Conservation (phyloP, 2,888 invertebrate genomes). For the Cloeon dipterum region DNA sequence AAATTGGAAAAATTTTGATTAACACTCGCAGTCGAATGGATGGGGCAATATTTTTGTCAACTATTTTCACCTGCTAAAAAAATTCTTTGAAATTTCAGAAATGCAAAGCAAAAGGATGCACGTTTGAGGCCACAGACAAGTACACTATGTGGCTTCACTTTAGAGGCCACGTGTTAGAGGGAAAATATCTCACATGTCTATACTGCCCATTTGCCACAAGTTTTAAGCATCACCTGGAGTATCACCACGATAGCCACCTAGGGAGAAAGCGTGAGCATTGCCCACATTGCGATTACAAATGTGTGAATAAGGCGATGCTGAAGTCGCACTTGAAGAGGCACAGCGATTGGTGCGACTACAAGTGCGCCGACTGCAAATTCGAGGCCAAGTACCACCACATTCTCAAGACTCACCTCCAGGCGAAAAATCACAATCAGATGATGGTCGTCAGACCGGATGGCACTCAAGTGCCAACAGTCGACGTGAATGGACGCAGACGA, state of each 20-base stretch:
- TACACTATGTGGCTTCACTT: constrained; percentile 85
- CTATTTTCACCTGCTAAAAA: too few species aligned
- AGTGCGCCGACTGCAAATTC: constrained; percentile 83
- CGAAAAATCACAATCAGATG: constrained; percentile 71
- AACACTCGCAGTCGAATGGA: too few species aligned
- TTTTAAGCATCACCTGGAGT: constrained; percentile 95
- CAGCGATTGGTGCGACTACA: constrained; percentile 74
- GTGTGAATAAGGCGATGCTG: constrained; percentile 98
- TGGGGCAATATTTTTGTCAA: too few species aligned
- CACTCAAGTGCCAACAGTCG: constrained; percentile 68
- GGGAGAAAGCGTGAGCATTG: constrained; percentile 93
- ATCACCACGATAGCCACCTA: constrained; percentile 84
- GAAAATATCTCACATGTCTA: constrained; percentile 74
- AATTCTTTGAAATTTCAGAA: too few species aligned
- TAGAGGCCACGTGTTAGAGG: constrained; percentile 70
- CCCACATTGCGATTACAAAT: constrained; percentile 64
- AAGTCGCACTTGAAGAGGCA: constrained; percentile 96
- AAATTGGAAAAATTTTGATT: too few species aligned
- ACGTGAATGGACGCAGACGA: constrained; percentile 71
- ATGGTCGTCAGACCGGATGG: constrained; percentile 78
- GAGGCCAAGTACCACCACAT: constrained; percentile 97
- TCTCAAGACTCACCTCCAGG: constrained; percentile 79
- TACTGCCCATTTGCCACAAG: constrained; percentile 95
- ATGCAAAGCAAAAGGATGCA: too few species aligned
- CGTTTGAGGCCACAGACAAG: constrained; percentile 74